A percentile compares a stretch with the other conserved stretches of the same genome.
Evolutionary conservation across 2,113 vertebrate species (phyloP).

Genomic region (Sinocyclocheilus grahami): DNA sequence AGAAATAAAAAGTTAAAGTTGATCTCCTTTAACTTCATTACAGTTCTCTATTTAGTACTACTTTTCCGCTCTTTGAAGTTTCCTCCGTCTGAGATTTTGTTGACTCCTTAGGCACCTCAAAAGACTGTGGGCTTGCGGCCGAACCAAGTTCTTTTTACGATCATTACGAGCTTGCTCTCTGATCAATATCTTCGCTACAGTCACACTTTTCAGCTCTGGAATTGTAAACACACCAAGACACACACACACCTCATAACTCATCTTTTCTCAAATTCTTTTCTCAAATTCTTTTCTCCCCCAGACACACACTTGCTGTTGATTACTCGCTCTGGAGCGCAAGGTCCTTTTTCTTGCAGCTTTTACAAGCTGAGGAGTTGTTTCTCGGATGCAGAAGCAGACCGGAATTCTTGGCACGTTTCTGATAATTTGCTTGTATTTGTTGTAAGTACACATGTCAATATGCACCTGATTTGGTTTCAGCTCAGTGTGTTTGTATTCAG

Average conservation of each 20-base stretch:
- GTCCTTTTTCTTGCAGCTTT: slow-evolving; percentile 13
- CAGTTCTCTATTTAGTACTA: not conserved
- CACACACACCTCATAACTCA: slow-evolving; percentile 32
- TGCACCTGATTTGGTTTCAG: slow-evolving; percentile 11
- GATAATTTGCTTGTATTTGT: slow-evolving; percentile 16
- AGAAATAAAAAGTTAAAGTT: too few relatives aligned
- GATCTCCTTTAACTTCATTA: too few relatives aligned
- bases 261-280: slow-evolving; percentile 8
- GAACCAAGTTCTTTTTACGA: slow-evolving; percentile 15
- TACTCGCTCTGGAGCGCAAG: not conserved
- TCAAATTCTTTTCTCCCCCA: not conserved
- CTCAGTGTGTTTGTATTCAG: not conserved
- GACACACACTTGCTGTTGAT: slow-evolving; percentile 38
- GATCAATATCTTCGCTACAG: slow-evolving; percentile 24
- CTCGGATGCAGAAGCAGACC: not conserved
- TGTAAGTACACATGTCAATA: slow-evolving; percentile 31
- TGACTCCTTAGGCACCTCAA: slow-evolving; percentile 24
- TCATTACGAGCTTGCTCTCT: slow-evolving; percentile 15
- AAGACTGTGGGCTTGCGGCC: not conserved
- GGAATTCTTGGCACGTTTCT: not conserved
- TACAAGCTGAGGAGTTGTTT: not conserved
- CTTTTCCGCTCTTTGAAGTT: slow-evolving; percentile 34
- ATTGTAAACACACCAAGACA: slow-evolving; percentile 25
- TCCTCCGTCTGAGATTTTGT: not conserved
- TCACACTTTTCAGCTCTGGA: not conserved